Base-by-base conservation (phyloP, 2,888 invertebrate genomes). In the Lutraria lutraria region DNA sequence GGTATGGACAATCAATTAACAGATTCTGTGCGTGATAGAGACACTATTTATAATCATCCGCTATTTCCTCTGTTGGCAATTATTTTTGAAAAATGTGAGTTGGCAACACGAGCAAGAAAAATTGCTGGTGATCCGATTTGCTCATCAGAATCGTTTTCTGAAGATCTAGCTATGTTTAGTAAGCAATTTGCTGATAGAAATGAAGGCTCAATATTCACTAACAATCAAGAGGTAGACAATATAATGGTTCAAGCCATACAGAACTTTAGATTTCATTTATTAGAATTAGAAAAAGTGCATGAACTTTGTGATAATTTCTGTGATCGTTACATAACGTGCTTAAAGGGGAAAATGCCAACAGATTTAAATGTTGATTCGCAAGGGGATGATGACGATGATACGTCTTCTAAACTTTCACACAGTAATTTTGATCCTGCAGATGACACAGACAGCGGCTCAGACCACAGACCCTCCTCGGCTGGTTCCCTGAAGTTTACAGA, bases 271-370 rank as follows among this genome's bases (percentile, higher is more conserved):
- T 93, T 91, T 90, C 93, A 93, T 88, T 88, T 93, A 68, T 81
- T 93, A 81, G 93, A 93, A 83, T 83, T 93, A 21, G 93, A 93
- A 90, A 93, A 93, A 88, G 93, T 93, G 87, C 93, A 93, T 86
- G 93, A 93, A 90, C 91, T 93, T 16, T 93, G 93, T 90, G 93
- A 93, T 89, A 93, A 91, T 81, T 93, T 93, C 81, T 93, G 93
- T 90, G 91, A 91, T 54, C 86, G 93, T 72, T 93, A 93, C 87
- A 93, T 93, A 43, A 93, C 91, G 53, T 93, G 93, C 72, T 89
- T 93, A 84, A 93, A 93, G 34, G 93, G 93, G 16, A 93, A 93
- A 91, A 93, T 93, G 93, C 93, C 93, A 82, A 91, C 89, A 88
- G 93, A 93, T 84, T 80, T 93, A 81, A 91, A 90, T 83, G 90